Evolutionary conservation across 2,113 vertebrate species (phyloP).

Genomic region (Grammomys dolichurus): DNA sequence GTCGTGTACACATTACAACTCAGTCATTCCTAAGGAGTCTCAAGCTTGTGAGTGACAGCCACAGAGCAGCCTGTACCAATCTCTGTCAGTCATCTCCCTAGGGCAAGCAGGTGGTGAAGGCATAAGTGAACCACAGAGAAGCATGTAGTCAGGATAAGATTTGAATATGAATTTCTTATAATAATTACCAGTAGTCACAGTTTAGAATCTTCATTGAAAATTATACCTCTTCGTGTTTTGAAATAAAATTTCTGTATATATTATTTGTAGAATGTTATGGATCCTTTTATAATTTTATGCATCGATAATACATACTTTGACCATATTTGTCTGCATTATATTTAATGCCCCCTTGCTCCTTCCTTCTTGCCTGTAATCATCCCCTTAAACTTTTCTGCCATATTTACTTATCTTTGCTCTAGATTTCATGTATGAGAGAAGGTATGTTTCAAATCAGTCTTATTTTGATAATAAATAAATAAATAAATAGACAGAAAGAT

Average conservation of each 20-base stretch:
- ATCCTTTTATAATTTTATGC: background rate
- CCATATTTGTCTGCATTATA: background rate
- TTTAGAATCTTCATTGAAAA: background rate
- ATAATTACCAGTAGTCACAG: background rate
- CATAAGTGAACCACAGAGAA: background rate
- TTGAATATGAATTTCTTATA: constrained; percentile 35
- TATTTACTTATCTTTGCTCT: background rate
- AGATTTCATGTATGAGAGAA: background rate
- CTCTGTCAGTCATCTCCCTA: background rate
- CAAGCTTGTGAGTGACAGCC: background rate
- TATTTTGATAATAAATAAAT: background rate
- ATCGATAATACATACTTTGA: background rate
- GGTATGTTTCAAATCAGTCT: background rate
- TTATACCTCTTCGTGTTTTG: background rate
- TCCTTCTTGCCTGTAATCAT: background rate
- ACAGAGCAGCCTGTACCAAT: background rate
- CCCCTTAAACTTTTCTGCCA: background rate
- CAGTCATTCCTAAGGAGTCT: background rate
- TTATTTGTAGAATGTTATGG: background rate
- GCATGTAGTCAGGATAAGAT: background rate
- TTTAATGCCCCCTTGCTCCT: fast-evolving
- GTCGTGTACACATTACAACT: constrained; percentile 22
- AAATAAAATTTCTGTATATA: background rate
- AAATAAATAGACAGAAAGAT: too few species aligned
- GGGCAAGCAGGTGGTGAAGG: background rate